Evolutionary conservation across 2,888 invertebrate genomes (phyloP), one percentile per base, ranked within the genome.

Genomic region (Physocephala rufipes): DNA sequence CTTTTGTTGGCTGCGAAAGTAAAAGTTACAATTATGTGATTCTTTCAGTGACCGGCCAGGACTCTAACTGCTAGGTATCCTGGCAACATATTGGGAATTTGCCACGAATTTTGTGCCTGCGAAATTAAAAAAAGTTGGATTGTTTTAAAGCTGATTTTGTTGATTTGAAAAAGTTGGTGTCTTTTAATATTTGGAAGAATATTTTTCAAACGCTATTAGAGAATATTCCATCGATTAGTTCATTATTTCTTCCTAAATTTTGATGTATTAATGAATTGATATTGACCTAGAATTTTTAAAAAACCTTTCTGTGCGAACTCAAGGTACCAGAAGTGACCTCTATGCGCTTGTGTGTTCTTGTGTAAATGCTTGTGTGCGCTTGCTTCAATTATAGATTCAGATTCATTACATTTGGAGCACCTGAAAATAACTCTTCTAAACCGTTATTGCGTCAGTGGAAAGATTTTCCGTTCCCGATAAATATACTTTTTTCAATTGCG

Each of bases 11-110:
- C 21, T 45, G 49, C 61, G 30, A 61, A 68, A 61, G 68, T 49
- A 51, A 61, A 68, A 68, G 68, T 68, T 36, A 30, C 47, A 49
- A 26, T 45, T 19, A 13, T 49, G 36, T 45, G n/a, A n/a, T n/a
- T n/a, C n/a, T n/a, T 36, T 36, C 59, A 59, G 66, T 66, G 53
- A 53, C 58, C 68, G 51, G 61, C 49, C 68, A 61, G 47, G 12
- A 68, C 61, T 61, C 13, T 13, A 68, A 61, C 68, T 61, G 49
- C 61, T 30, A 61, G 61, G 49, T 61, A 68, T 68, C 68, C 61
- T 61, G 47, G 30, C 36, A 68, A 61, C 28, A 43, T 21, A 26
- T 67, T 26, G 67, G 43, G 26, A 30, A n/a, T 19, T 45, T 19
- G 24, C 5, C 19, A 13, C n/a, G 36, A 36, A 16, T 15, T 47